These are phyloP conservation scores for Beaufortia kweichowensis DNA, from an alignment of 2,113 vertebrate genomes.

Conservation along the genomic window DNA sequence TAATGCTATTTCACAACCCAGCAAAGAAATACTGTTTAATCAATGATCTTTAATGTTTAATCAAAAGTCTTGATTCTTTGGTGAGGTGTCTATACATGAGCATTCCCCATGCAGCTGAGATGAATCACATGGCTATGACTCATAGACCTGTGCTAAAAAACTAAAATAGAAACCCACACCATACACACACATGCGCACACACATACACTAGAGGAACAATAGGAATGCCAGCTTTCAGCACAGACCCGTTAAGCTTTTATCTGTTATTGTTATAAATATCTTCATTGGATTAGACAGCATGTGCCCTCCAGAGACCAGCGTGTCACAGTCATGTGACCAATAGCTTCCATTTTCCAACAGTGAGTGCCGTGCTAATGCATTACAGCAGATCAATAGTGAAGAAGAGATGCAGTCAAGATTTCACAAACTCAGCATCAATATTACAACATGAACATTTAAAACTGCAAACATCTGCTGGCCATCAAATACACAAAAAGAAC, in stretches of 20 bases:
- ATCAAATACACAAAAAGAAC: no score
- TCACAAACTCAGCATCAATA: background rate
- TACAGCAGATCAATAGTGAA: conserved; percentile 54
- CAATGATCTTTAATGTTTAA: no score
- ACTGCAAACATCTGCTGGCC: background rate
- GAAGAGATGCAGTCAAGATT: conserved; percentile 22
- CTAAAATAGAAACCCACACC: conserved; percentile 55
- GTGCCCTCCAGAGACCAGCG: background rate
- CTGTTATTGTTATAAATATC: background rate
- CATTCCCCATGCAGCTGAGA: conserved; percentile 34
- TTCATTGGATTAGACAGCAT: background rate
- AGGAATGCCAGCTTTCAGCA: background rate
- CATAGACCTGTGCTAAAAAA: conserved; percentile 55
- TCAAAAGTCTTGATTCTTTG: conserved; percentile 41
- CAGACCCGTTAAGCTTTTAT: no score
- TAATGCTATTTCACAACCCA: no score
- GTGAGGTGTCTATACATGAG: conserved; percentile 38
- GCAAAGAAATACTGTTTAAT: no score
- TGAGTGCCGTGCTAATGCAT: conserved; percentile 72
- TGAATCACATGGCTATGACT: conserved; percentile 61
- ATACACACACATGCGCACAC: conserved; percentile 5
- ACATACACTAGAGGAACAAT: background rate
- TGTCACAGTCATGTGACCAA: conserved; percentile 26
- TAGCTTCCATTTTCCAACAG: conserved; percentile 68
- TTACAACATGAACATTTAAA: background rate